Conservation (phyloP, 2,113 vertebrate genomes). For the Podiceps cristatus region DNA sequence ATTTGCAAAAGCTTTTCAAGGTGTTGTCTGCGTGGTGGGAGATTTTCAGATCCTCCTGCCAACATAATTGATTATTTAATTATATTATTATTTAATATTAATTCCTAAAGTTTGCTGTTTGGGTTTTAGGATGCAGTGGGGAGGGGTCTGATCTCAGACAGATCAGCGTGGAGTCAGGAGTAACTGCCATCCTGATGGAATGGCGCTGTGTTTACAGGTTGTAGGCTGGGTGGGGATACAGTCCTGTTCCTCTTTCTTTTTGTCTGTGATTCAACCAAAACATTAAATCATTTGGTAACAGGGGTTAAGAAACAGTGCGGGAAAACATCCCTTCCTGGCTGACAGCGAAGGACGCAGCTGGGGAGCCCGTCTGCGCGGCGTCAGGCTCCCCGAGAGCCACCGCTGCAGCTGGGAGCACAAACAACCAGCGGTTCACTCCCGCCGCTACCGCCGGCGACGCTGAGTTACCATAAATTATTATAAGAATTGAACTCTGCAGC, state of each 20-base stretch:
- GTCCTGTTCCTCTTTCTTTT: neutral
- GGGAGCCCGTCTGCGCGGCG: neutral
- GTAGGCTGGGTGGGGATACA: neutral
- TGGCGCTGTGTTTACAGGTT: neutral
- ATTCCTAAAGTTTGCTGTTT: too few relatives aligned
- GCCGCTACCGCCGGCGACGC: accelerated
- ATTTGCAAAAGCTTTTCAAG: constrained; percentile 93
- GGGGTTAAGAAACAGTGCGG: neutral
- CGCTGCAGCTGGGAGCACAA: neutral
- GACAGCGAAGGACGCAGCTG: neutral
- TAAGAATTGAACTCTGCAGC: neutral
- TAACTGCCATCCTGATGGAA: neutral
- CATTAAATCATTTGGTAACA: neutral
- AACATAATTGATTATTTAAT: neutral
- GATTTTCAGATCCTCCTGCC: constrained; percentile 92
- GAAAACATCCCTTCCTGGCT: neutral
- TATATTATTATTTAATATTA: too few relatives aligned
- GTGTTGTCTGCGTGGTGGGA: constrained; percentile 95
- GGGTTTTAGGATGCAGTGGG: neutral
- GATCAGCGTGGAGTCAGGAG: accelerated
- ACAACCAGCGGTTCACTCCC: neutral
- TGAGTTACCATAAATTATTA: accelerated
- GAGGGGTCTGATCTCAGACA: neutral
- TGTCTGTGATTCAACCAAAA: neutral
- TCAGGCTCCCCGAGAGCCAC: neutral